A percentile compares a stretch with the other conserved stretches of the same genome.
Conservation (phyloP, 2,888 invertebrate genomes). For the Caenorhabditis drosophilae region DNA sequence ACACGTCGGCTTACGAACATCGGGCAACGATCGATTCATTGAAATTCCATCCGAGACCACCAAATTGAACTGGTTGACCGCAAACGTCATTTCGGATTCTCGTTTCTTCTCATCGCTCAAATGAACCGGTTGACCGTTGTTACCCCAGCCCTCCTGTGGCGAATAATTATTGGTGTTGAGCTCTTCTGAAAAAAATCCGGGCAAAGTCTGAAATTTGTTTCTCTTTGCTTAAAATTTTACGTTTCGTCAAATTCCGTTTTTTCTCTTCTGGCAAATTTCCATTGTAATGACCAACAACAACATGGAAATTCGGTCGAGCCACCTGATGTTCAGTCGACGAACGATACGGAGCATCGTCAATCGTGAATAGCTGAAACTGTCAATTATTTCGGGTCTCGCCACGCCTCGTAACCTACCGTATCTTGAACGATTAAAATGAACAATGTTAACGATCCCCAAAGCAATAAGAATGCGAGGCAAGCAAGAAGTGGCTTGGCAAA, state of each 20-base stretch:
- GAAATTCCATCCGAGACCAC: slow-evolving; percentile 87
- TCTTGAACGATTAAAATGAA: slow-evolving; percentile 63
- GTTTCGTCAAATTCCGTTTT: slow-evolving; percentile 60
- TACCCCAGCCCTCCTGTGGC: slow-evolving; percentile 76
- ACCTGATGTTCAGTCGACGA: not conserved
- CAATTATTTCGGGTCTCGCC: not conserved
- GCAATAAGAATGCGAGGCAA: slow-evolving; percentile 55
- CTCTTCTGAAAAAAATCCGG: slow-evolving; percentile 53
- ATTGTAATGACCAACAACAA: slow-evolving; percentile 69
- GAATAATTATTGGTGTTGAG: slow-evolving; percentile 66
- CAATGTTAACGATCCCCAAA: slow-evolving; percentile 65
- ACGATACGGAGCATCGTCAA: not conserved
- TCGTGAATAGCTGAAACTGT: slow-evolving; percentile 22
- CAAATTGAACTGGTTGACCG: slow-evolving; percentile 94
- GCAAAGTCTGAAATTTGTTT: too few species aligned
- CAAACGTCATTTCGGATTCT: slow-evolving; percentile 90
- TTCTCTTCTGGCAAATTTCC: slow-evolving; percentile 67
- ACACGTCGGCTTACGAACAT: slow-evolving; percentile 79
- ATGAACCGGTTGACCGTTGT: slow-evolving; percentile 87
- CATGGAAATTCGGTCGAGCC: slow-evolving; percentile 49
- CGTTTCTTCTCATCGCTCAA: slow-evolving; percentile 86
- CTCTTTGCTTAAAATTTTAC: slow-evolving; percentile 27
- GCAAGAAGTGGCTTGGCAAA: too few species aligned
- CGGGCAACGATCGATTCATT: slow-evolving; percentile 64
- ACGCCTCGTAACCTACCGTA: slow-evolving; percentile 24